Evolutionary conservation across 1,140 invertebrate genomes (phyloP), one percentile per base, ranked within the genome.

Genomic region (Varroa destructor): DNA sequence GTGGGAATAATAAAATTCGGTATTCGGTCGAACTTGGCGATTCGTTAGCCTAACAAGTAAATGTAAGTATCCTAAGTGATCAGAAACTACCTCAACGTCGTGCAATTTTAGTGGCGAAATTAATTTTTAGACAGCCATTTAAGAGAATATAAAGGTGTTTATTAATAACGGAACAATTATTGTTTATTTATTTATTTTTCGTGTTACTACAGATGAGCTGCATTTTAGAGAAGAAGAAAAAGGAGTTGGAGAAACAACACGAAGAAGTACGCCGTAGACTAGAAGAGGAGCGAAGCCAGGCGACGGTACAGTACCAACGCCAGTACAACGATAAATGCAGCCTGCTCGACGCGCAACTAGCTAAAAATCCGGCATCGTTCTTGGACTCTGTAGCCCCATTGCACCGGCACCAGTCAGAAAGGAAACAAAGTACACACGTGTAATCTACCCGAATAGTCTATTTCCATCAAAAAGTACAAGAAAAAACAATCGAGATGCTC

Each of bases 241-340:
- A 73, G 46, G 78, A 78, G 51, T 71, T 79, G 25, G 74, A 76
- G 37, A 74, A 74, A 55, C 77, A 75, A 56, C 73, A 77, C 40
- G 76, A 75, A n/a, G 75, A 73, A n/a, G 67, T 78, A 10, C 74
- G 73, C 57, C 75, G 76, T 71, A 74, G 77, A 58, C 72, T 74
- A 43, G 73, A 75, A 71, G 74, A 74, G 56, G 78, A 79, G 42
- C 77, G 72, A 74, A 70, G 72, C n/a, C 74, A 74, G 70, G 78
- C 61, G 40, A 46, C 61, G 36, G 46, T 67, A 12, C 61, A 67
- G 46, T 46, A 67, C 40, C 61, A 67, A 46, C 40, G 46, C 40
- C 61, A 67, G 61, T 67, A 67, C 61, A 67, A 67, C 40, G 61
- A 67, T 37, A 67, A 67, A 67, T 67, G 61, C 61, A 46, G 40